A percentile compares a stretch with the other conserved stretches of the same genome.
These are phyloP conservation scores for Andrena trimmerana DNA, from an alignment of 2,888 invertebrate species.

Conservation along the genomic window DNA sequence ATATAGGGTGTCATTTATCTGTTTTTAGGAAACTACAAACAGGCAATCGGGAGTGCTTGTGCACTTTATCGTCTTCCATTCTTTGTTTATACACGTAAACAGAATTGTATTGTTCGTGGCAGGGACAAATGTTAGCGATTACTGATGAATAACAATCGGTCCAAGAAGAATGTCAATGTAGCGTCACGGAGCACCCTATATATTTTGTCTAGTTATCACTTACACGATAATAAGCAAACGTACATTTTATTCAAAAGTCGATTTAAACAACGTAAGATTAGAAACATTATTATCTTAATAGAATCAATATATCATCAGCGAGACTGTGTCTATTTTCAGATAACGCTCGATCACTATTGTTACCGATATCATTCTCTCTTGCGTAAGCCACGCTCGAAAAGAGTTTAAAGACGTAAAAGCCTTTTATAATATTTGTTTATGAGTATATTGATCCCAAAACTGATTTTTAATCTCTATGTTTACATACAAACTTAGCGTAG, in stretches of 20 bases:
- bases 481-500: conserved; percentile 77
- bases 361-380: conserved; percentile 2
- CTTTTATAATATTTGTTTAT: conserved; percentile 42
- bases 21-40: conserved; percentile 29
- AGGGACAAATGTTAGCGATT: conserved; percentile 22
- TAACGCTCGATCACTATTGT: conserved; percentile 4
- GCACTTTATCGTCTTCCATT: conserved; percentile 26
- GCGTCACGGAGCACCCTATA: conserved; percentile 65
- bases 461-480: conserved; percentile 73
- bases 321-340: conserved; percentile 14
- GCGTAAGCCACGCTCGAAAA: conserved; percentile 4
- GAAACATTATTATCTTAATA: conserved; percentile 48
- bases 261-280: conserved; percentile 58
- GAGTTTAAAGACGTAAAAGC: conserved; percentile 20
- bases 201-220: conserved; percentile 59
- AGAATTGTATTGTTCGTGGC: conserved; percentile 24
- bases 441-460: conserved; percentile 76
- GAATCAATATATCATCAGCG: conserved; percentile 52
- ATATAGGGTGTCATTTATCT: conserved; percentile 62
- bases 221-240: conserved; percentile 57
- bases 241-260: conserved; percentile 51
- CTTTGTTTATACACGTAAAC: conserved; percentile 26
- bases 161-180: conserved; percentile 19
- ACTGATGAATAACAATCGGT: conserved; percentile 5
- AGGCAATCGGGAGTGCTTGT: conserved; percentile 47